Base-by-base conservation (phyloP, 2,888 invertebrate species). In the Eristalis arbustorum region DNA sequence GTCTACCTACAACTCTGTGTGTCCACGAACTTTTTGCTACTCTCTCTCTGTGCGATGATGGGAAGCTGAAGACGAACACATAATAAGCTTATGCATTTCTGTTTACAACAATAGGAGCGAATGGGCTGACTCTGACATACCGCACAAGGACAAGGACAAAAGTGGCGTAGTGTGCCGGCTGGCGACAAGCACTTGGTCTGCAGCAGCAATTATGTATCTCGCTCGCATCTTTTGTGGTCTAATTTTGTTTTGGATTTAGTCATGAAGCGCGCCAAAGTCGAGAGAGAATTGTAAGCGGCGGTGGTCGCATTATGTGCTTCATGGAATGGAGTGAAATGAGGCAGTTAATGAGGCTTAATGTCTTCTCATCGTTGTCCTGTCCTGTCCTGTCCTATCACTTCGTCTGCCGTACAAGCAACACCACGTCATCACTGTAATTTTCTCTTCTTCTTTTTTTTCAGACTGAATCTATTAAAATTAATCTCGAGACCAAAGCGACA, bases 391-490 rank as follows among this genome's bases (percentile, higher is more conserved):
- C 34, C 31, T 4, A 31, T 0, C 31, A n/a, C n/a, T n/a, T n/a
- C n/a, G n/a, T n/a, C n/a, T n/a, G n/a, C n/a, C n/a, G n/a, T n/a
- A n/a, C n/a, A n/a, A n/a, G n/a, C n/a, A n/a, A n/a, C n/a, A n/a
- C n/a, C n/a, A n/a, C n/a, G n/a, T n/a, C n/a, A n/a, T n/a, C n/a
- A 37, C 13, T 22, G 25, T 34, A 28, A 62, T 10, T n/a, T 13
- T 63, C 11, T n/a, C 18, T 13, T 49, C 37, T 71, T 67, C 82
- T 64, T 31, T 68, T 69, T 69, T 84, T 92, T 0, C 94, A 96
- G 96, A 97, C 97, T 85, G 95, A 95, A 90, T 95, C 95, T 88
- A 95, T 97, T 88, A 96, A 96, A 91, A 94, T 94, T 89, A 96
- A 96, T 89, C 94, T 97, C 92, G 95, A 96, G 80, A 95, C 95